Conservation (phyloP, 1,140 invertebrate species). For the Trichonephila clavipes region DNA sequence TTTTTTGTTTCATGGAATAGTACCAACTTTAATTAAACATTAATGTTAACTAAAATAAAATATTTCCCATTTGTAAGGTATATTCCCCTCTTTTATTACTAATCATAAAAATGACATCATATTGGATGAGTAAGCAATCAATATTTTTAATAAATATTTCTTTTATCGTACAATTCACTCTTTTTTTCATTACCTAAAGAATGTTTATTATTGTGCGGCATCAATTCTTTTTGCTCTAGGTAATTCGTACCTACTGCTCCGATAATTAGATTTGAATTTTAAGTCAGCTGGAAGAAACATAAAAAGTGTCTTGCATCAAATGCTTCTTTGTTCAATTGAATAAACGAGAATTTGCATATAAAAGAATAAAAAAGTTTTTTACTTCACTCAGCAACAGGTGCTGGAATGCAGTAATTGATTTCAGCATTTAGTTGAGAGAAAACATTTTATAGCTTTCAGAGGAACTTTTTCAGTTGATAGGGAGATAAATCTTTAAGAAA, state of each 20-base stretch:
- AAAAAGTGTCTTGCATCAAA: constrained; percentile 1
- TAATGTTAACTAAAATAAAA: too few species aligned
- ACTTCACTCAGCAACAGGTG: constrained; percentile 18
- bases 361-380: constrained; percentile 6
- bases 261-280: constrained; percentile 43
- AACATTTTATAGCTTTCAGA: constrained; percentile 46
- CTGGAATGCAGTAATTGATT: constrained; percentile 43
- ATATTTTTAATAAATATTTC: neutral
- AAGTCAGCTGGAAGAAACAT: constrained; percentile 8
- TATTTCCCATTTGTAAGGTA: too few species aligned
- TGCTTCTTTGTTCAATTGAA: constrained; percentile 37
- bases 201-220: neutral
- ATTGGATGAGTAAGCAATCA: neutral
- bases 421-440: constrained; percentile 38
- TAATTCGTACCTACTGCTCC: neutral
- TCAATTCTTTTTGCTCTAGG: neutral
- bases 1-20: too few species aligned
- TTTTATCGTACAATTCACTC: neutral
- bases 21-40: too few species aligned
- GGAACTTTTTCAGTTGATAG: constrained; percentile 38
- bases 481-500: constrained; percentile 45
- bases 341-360: constrained; percentile 27
- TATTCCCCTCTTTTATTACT: too few species aligned
- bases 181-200: neutral
- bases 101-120: too few species aligned